phyloP scores from a whole-genome alignment of 2,888 invertebrate species.

The Leucoptera coffeella region DNA sequence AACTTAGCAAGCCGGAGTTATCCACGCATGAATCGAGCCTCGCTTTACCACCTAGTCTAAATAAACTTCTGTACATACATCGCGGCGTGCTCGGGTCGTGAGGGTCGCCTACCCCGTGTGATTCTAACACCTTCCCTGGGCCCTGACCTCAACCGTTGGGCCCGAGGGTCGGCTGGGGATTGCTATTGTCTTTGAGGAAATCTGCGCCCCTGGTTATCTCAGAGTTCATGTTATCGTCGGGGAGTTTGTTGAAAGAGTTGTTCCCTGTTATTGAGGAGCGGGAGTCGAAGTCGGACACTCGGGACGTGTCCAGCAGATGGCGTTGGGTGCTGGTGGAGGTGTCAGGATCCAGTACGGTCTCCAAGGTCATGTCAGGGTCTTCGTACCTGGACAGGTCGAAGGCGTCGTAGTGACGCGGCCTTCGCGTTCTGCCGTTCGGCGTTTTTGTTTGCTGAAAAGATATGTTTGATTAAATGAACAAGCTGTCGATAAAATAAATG shows the following conservation, averaged over 20 bases:
- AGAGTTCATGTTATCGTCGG: slow-evolving; percentile 44
- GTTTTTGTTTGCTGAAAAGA: slow-evolving; percentile 23
- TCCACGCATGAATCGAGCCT: too few relatives aligned
- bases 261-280: slow-evolving; percentile 10
- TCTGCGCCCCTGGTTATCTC: slow-evolving; percentile 21
- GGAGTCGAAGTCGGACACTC: slow-evolving; percentile 15
- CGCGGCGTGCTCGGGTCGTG: too few relatives aligned
- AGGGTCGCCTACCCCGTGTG: slow-evolving; percentile 40
- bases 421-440: slow-evolving; percentile 29
- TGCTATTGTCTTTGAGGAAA: slow-evolving; percentile 24
- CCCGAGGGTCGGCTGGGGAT: slow-evolving; percentile 33
- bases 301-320: slow-evolving; percentile 25
- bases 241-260: slow-evolving; percentile 25
- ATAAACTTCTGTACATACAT: slow-evolving; percentile 4
- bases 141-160: slow-evolving; percentile 33
- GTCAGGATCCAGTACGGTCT: slow-evolving; percentile 19
- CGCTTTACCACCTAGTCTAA: too few relatives aligned
- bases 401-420: slow-evolving; percentile 17
- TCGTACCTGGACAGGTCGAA: slow-evolving; percentile 26
- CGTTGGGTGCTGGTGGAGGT: slow-evolving; percentile 10
- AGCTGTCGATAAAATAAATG: too few relatives aligned
- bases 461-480: too few relatives aligned
- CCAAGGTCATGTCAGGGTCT: slow-evolving; percentile 22
- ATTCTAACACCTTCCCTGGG: slow-evolving; percentile 12
- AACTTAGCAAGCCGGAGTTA: too few relatives aligned